These are phyloP conservation scores for Norana najaformis DNA, from an alignment of 2,888 invertebrate genomes.

Conservation along the genomic window DNA sequence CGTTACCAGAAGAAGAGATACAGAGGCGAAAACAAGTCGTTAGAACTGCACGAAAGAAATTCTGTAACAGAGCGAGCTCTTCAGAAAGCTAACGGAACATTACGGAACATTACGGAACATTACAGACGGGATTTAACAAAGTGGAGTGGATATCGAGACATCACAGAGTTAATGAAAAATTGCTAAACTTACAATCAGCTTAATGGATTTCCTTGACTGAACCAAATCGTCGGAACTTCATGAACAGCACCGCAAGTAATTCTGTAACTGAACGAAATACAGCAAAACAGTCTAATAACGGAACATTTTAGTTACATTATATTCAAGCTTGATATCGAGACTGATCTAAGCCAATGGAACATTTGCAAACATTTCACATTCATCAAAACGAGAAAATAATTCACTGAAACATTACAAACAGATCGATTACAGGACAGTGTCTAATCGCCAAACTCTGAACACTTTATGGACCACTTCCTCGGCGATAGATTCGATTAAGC, in stretches of 20 bases:
- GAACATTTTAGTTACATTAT: not conserved
- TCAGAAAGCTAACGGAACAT: not conserved
- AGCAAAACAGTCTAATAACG: not conserved
- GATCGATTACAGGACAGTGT: not conserved
- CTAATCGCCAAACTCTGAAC: not conserved
- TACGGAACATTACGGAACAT: not conserved
- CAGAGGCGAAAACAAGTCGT: not conserved
- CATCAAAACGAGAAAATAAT: not conserved
- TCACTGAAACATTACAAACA: not conserved
- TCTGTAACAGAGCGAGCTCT: not conserved
- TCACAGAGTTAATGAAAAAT: not conserved
- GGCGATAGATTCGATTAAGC: too few relatives aligned
- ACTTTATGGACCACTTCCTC: too few relatives aligned
- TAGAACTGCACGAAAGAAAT: not conserved
- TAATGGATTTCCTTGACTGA: not conserved
- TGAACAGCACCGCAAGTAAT: not conserved
- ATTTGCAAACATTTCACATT: not conserved
- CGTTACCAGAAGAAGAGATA: not conserved
- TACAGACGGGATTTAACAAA: not conserved
- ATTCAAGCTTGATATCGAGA: too few relatives aligned
- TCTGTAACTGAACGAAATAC: not conserved
- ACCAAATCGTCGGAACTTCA: not conserved
- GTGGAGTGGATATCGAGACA: not conserved
- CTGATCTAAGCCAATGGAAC: too few relatives aligned
- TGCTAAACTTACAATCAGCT: not conserved